Evolutionary conservation across 2,888 invertebrate species (phyloP), one percentile per base, ranked within the genome.

Genomic region (Epinotia ramella): DNA sequence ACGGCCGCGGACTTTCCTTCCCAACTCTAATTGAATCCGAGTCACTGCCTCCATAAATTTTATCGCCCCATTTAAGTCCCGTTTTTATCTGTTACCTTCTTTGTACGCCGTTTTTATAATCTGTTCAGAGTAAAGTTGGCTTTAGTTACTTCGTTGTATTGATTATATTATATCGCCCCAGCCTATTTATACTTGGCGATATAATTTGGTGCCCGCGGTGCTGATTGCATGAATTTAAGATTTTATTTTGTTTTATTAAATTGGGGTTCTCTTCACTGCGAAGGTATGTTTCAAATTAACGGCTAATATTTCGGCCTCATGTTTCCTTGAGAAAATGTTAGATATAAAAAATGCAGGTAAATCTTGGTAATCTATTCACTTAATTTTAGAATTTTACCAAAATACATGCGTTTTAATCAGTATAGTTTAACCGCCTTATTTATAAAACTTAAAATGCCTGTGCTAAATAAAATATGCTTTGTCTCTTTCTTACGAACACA

Each of bases 11-110:
- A 77, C 79, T 80, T 80, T 46, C 53, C 75, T 65, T 77, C 53
- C 56, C 60, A 65, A 81, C 82, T 83, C 85, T 86, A 87, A 87
- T 86, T 87, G 86, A 87, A 87, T 87, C 84, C 82, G 84, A 84
- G 83, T 85, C 84, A 81, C 82, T 83, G 82, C 84, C 82, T 84
- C 84, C 85, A 81, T 82, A 81, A 85, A 87, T 86, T 86, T 85
- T 85, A 86, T 86, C 84, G 83, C 87, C 84, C 79, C 84, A 86
- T 87, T 86, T 86, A 86, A 59, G 59, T 70, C 84, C 86, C 84
- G 85, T 82, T 83, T 86, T 86, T 85, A 86, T 85, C 85, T 73
- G 64, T 73, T 73, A 77, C 73, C 73, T 84, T 80, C 79, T 80
- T 77, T 79, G 80, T 81, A 84, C 82, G 80, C 81, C 79, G 79